A percentile compares a stretch with the other conserved stretches of the same genome.
Evolutionary conservation across 2,113 vertebrate species (phyloP).

Genomic region (Macquaria ambigua): DNA sequence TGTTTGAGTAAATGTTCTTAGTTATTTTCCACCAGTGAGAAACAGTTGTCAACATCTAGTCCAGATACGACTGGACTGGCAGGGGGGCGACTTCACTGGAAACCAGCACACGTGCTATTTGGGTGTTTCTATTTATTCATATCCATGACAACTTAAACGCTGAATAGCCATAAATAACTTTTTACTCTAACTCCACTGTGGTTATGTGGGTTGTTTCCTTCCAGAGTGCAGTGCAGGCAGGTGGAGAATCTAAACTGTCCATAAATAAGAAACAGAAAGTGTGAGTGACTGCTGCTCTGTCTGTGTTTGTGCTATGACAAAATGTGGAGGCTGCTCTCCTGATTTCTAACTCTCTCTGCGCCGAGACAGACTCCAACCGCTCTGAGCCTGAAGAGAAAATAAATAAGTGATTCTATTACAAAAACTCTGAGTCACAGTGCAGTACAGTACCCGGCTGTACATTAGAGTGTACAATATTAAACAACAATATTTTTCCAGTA

Average conservation of each 20-base stretch:
- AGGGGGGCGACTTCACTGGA: background rate
- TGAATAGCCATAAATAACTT: slow-evolving; percentile 13
- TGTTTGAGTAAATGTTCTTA: background rate
- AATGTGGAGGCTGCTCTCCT: background rate
- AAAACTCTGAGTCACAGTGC: slow-evolving; percentile 32
- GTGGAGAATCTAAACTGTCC: slow-evolving; percentile 28
- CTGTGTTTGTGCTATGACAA: slow-evolving; percentile 27
- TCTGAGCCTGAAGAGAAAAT: slow-evolving; percentile 37
- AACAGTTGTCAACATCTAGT: slow-evolving; percentile 6
- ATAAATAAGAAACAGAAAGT: slow-evolving; percentile 34
- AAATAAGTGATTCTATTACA: slow-evolving; percentile 35
- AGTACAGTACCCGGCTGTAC: background rate
- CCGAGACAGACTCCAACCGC: slow-evolving; percentile 29
- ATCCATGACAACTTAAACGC: slow-evolving; percentile 20
- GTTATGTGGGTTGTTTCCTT: slow-evolving; percentile 18
- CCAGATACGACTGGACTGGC: background rate
- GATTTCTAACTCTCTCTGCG: slow-evolving; percentile 26
- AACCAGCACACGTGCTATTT: slow-evolving; percentile 5
- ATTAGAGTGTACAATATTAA: slow-evolving; percentile 22
- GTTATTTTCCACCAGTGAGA: background rate
- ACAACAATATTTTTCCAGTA: slow-evolving; percentile 39
- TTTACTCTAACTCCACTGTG: slow-evolving; percentile 23
- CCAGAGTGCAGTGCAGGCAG: slow-evolving; percentile 18
- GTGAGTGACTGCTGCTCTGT: slow-evolving; percentile 30
- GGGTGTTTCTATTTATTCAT: slow-evolving; percentile 27